Base-by-base conservation (phyloP, 1,140 invertebrate genomes). In the Idris sp. region DNA sequence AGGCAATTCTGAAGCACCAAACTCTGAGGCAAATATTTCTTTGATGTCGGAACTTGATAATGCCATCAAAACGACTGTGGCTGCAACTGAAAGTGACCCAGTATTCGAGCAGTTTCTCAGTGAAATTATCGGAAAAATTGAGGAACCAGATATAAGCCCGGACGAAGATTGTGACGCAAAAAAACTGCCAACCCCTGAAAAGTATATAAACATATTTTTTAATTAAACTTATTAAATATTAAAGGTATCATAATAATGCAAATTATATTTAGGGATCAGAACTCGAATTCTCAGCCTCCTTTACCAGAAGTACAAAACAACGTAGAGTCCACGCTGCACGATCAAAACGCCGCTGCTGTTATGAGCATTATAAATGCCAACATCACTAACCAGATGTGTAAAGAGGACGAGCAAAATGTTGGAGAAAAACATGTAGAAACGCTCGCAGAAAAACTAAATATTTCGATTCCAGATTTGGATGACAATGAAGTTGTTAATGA, bases 1-100 rank as follows among this genome's bases (percentile, higher is more conserved):
- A 3, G 76, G 43, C 10, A 18, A 80, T 8, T 69, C 54, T 14
- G 79, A 86, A 8, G 44, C 53, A 0, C 2, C 56, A 0, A 31
- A 40, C 3, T 65, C 77, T 13, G 81, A 85, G 61, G 59, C 75
- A 3, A 85, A 85, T 9, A 78, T 79, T 8, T 83, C 86, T 40
- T 79, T 88, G 4, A 82, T 87, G 78, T 72, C 78, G 8, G 86
- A 88, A 48, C 67, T 88, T 0, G 81, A 86, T 61, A 83, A 83
- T 59, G 81, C 81, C 7, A 83, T 86, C 31, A 86, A 86, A 59
- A 82, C 83, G 0, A 81, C 83, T 41, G 86, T 86, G 4, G 78
- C 79, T 18, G 83, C 80, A 15, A 88, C 87, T 6, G 84, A 88
- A 53, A 74, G 79, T 4, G 88, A 89, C 80, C 87, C 87, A n/a